Evolutionary conservation across 2,113 vertebrate genomes (phyloP), one percentile per base, ranked within the genome.

Genomic region (Origma solitaria): DNA sequence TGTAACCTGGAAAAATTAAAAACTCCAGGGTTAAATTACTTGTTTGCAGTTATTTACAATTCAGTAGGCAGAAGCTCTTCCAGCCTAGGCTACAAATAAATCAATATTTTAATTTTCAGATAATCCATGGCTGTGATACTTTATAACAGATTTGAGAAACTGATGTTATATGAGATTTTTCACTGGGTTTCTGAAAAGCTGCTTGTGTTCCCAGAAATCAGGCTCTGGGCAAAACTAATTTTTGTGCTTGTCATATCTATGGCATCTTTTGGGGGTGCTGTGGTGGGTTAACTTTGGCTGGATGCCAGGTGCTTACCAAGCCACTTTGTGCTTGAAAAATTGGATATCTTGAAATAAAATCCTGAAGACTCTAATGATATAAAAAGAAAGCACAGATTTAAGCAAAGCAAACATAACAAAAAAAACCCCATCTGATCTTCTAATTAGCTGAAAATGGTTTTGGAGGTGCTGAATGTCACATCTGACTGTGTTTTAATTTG

Each of bases 401-500:
- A 56, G 15, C 35, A 44, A 54, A 84, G 47, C 19, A 50, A 92
- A n/a, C 61, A 5, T 79, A 56, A 53, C 8, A 37, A 25, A 61
- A 38, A 38, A 25, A 61, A n/a, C 5, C 20, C 10, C 21, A 38
- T 42, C 27, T 6, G 17, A 6, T 82, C 14, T 88, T 77, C 15
- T 58, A 60, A 66, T 70, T 42, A 65, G 10, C 35, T 78, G 44
- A 35, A 66, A 50, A 77, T 22, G 1, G 17, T 51, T 69, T 58
- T 71, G 57, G 21, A 75, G 44, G 15, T 86, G 72, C 18, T 76
- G 33, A 71, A 84, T 94, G 42, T 91, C 30, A 64, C 10, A 38
- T 77, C 88, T 92, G 33, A 42, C 66, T 94, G 64, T 88, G 70
- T 88, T 86, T 91, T 65, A 66, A 86, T 73, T 85, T 96, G 33